Evolutionary conservation across 2,797 vertebrate genomes (phyloP).

Genomic region (Cheirogaleus major): DNA sequence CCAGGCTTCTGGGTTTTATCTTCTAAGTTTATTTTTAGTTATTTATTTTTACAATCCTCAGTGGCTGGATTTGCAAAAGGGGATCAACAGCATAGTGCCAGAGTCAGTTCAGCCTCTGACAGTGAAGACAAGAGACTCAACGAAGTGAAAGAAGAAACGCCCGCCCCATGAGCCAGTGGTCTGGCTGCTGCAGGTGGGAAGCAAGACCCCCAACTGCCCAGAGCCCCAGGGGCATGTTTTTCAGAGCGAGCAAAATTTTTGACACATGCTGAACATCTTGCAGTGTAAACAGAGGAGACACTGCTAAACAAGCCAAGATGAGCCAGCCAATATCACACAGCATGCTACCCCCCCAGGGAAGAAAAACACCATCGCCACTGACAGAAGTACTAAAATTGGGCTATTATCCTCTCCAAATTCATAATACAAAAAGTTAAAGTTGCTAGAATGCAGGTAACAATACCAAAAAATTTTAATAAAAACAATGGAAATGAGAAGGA

Average conservation of each 20-base stretch:
- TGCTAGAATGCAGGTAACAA: background rate
- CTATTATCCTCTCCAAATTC: background rate
- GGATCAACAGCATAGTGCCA: background rate
- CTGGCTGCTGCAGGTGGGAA: background rate
- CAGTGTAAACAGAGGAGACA: background rate
- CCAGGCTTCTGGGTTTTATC: background rate
- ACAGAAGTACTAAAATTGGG: background rate
- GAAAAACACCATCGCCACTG: background rate
- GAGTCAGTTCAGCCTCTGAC: background rate
- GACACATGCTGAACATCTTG: background rate
- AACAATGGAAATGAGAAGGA: background rate
- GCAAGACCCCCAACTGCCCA: too few relatives aligned
- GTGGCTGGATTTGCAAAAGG: background rate
- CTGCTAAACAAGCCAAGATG: background rate
- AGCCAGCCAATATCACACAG: background rate
- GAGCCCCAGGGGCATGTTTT: background rate
- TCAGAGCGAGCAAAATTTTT: background rate
- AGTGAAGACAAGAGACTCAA: background rate
- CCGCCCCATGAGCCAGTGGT: background rate
- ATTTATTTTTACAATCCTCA: conserved; percentile 12
- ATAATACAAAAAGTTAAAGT: background rate
- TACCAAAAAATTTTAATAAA: background rate
- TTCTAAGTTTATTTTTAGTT: conserved; percentile 53
- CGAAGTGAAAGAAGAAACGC: background rate
- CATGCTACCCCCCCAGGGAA: accelerated